These are phyloP conservation scores for Polydrusus tereticollis DNA, from an alignment of 2,888 invertebrate genomes.

Conservation along the genomic window DNA sequence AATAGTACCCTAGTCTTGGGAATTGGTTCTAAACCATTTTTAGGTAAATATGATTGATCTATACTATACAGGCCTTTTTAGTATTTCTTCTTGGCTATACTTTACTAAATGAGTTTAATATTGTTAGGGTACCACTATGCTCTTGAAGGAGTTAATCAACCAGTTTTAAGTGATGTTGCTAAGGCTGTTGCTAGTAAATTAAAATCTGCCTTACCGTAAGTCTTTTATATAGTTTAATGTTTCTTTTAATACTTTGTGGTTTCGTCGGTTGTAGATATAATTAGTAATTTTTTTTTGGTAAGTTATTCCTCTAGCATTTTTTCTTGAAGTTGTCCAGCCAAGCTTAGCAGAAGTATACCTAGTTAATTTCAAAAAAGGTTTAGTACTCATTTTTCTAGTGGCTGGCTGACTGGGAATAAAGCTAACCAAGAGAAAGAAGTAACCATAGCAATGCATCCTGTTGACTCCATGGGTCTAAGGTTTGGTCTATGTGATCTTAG, in stretches of 20 bases:
- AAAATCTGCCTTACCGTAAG: constrained; percentile 84
- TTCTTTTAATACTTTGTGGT: too few species aligned
- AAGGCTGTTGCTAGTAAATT: constrained; percentile 87
- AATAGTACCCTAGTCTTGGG: constrained; percentile 82
- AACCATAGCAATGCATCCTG: constrained; percentile 68
- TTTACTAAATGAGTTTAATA: too few species aligned
- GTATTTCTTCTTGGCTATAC: background rate
- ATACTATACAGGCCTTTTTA: background rate
- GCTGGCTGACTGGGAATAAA: constrained; percentile 70
- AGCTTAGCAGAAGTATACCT: too few species aligned
- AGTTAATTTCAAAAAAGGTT: too few species aligned
- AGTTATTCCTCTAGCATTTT: too few species aligned
- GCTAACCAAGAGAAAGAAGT: constrained; percentile 65
- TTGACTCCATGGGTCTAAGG: constrained; percentile 82
- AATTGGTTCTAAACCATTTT: constrained; percentile 85
- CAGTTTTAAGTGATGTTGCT: constrained; percentile 90
- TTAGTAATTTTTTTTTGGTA: too few species aligned
- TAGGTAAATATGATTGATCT: constrained; percentile 69
- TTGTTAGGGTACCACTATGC: constrained; percentile 88
- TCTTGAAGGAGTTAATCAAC: constrained; percentile 87
- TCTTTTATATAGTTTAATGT: constrained; percentile 50
- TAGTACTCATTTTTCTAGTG: constrained; percentile 58
- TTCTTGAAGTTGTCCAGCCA: too few species aligned
- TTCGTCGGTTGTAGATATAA: too few species aligned
- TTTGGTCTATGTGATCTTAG: constrained; percentile 86